These are phyloP conservation scores for Pollachius pollachius DNA, from an alignment of 2,113 vertebrate genomes.

Conservation along the genomic window DNA sequence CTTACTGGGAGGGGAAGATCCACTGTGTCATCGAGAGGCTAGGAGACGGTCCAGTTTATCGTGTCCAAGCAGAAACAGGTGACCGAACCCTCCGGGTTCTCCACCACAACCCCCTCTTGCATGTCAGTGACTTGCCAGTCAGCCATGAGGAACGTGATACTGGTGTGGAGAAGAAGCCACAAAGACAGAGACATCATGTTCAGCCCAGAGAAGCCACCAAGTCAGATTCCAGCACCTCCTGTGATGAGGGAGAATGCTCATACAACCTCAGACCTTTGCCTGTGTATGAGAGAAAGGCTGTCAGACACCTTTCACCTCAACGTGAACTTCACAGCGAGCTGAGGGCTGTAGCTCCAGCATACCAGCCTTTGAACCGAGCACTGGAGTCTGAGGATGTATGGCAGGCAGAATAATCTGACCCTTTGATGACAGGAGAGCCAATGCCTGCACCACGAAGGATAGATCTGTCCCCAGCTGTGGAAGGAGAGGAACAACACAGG, in stretches of 20 bases:
- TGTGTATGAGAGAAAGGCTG: background rate
- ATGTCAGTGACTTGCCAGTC: background rate
- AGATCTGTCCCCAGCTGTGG: background rate
- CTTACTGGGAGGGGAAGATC: background rate
- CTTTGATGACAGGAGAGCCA: too few relatives aligned
- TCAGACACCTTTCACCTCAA: background rate
- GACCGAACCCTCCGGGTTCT: background rate
- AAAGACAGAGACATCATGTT: background rate
- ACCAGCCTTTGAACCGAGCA: too few relatives aligned
- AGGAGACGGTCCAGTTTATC: background rate
- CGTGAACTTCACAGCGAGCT: too few relatives aligned
- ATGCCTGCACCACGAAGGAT: background rate
- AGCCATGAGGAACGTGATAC: background rate
- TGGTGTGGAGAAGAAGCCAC: background rate
- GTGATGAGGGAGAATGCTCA: background rate
- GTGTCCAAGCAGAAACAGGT: background rate
- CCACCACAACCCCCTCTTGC: too few relatives aligned
- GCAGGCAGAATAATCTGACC: too few relatives aligned
- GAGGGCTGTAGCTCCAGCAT: too few relatives aligned
- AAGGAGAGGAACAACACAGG: background rate
- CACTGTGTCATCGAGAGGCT: background rate
- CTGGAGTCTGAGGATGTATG: too few relatives aligned
- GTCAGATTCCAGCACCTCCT: too few relatives aligned
- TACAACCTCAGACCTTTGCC: background rate
- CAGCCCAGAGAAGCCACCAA: background rate